Evolutionary conservation across 2,888 invertebrate species (phyloP).

Genomic region (Drosophila lacicola): DNA sequence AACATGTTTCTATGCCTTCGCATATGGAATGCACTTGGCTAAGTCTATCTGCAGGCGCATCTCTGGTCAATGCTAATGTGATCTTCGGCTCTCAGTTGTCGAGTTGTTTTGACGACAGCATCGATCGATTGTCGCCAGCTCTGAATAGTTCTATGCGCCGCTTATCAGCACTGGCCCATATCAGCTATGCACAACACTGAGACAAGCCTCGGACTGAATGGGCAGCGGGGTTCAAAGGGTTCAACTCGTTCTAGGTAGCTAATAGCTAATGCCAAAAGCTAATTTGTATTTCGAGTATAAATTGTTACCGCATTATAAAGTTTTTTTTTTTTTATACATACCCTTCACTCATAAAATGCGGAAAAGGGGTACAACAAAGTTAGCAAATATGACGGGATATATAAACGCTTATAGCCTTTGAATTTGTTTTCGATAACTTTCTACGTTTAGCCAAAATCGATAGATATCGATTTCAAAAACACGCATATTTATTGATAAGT

Average conservation of each 20-base stretch:
- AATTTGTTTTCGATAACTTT: too few species aligned
- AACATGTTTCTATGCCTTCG: slow-evolving; percentile 48
- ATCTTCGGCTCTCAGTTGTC: slow-evolving; percentile 19
- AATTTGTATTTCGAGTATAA: slow-evolving; percentile 1
- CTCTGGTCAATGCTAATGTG: slow-evolving; percentile 43
- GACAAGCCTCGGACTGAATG: background rate
- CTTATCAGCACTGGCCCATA: slow-evolving; percentile 32
- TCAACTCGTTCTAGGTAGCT: slow-evolving; percentile 4
- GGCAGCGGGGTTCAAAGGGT: slow-evolving; percentile 14
- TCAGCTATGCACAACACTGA: slow-evolving; percentile 11
- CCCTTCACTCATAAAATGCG: background rate
- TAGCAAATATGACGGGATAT: too few species aligned
- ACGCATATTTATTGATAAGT: too few species aligned
- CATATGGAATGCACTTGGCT: slow-evolving; percentile 24
- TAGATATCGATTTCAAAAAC: too few species aligned
- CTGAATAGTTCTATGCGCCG: slow-evolving; percentile 22
- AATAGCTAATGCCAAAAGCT: slow-evolving; percentile 8
- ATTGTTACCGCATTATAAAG: too few species aligned
- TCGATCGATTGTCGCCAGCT: slow-evolving; percentile 33
- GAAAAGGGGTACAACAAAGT: background rate
- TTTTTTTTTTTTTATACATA: background rate
- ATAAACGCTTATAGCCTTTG: too few species aligned
- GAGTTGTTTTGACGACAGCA: slow-evolving; percentile 38
- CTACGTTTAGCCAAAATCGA: too few species aligned
- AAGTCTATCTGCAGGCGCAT: slow-evolving; percentile 26